phyloP scores from a whole-genome alignment of 2,113 vertebrate species.

The Mormoops blainvillei region DNA sequence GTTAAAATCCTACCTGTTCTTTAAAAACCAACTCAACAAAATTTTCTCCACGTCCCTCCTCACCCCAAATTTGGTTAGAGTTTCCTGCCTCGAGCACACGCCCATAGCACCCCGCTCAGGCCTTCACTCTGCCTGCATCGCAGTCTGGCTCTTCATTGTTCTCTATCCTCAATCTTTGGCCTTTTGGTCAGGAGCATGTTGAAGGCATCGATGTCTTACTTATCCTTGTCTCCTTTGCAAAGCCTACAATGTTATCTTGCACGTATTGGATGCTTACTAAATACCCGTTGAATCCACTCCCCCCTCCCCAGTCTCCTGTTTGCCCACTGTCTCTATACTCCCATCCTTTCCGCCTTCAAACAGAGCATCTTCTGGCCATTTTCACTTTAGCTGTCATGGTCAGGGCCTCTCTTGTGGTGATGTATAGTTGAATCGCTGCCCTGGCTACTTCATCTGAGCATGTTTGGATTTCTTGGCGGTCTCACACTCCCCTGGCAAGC shows the following conservation, averaged over 20 bases:
- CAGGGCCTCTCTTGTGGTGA: neutral
- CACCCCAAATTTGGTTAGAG: neutral
- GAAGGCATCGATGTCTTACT: neutral
- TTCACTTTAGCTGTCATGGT: neutral
- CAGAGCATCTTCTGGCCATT: neutral
- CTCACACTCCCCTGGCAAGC: neutral
- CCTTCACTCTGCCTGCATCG: neutral
- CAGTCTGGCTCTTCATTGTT: neutral
- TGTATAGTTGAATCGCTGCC: neutral
- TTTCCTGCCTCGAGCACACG: neutral
- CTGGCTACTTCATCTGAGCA: neutral
- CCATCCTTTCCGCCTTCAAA: neutral
- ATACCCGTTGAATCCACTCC: neutral
- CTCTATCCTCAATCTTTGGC: neutral
- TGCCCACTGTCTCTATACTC: neutral
- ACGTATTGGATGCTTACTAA: neutral
- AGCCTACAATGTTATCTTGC: neutral
- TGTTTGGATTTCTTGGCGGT: neutral
- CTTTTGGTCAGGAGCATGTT: neutral
- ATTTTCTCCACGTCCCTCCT: neutral
- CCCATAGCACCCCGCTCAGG: accelerated
- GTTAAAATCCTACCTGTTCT: neutral
- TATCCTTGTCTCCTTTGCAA: neutral
- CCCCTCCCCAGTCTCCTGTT: neutral
- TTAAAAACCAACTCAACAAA: neutral